phyloP scores from a whole-genome alignment of 2,888 invertebrate species.

The Orchesellides sinensis region DNA sequence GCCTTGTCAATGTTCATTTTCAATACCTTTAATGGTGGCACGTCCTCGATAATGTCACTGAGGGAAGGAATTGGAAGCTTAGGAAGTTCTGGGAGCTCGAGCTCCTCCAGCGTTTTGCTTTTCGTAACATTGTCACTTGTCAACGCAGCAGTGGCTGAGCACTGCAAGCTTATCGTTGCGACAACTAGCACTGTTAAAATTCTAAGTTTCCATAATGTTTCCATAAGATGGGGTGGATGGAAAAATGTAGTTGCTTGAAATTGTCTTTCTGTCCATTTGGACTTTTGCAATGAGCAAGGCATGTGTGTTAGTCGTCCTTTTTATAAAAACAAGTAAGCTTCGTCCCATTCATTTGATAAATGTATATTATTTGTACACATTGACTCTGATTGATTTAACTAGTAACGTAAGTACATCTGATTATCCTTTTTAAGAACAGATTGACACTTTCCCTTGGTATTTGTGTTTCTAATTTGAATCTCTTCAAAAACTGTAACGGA shows the following conservation, averaged over 20 bases:
- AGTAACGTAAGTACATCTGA: no score
- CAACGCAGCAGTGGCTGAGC: no score
- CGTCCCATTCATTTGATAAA: no score
- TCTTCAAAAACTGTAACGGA: background rate
- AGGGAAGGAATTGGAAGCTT: background rate
- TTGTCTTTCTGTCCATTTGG: background rate
- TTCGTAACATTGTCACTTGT: slow-evolving; percentile 30
- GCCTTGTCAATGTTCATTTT: slow-evolving; percentile 1
- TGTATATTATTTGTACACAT: no score
- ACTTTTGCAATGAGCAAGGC: background rate
- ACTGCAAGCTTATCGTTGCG: no score
- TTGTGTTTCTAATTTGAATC: background rate
- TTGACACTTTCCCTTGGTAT: background rate
- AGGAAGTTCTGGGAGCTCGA: slow-evolving; percentile 36
- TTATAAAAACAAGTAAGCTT: no score
- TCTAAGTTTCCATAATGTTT: background rate
- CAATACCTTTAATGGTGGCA: slow-evolving; percentile 7
- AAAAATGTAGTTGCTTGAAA: no score
- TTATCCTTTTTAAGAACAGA: no score
- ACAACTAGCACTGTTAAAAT: no score
- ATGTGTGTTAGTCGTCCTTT: background rate
- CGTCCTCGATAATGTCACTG: background rate
- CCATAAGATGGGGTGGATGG: background rate
- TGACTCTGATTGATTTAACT: no score
- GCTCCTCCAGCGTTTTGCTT: slow-evolving; percentile 34